Evolutionary conservation across 2,888 invertebrate species (phyloP), one percentile per base, ranked within the genome.

Genomic region (Chymomyza caudatula): DNA sequence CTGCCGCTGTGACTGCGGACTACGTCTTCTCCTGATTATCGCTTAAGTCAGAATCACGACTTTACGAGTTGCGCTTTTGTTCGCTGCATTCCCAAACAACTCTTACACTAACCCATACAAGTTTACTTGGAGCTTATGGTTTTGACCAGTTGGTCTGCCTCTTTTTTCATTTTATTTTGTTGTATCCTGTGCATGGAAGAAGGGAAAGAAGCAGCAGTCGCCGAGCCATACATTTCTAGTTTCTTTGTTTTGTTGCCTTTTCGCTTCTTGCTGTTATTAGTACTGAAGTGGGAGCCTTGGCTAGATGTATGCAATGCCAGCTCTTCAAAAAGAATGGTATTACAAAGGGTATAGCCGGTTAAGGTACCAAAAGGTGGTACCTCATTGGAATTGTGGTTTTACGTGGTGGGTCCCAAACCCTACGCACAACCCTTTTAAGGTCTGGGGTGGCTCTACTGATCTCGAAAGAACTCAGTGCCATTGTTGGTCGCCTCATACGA

Each of bases 21-120:
- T 37, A 11, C 11, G 29, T 11, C 58, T 37, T 67, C 63, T 60
- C 57, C 59, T 70, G 69, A 74, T 85, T 85, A 80, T 80, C 80
- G 82, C 71, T 69, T 65, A 78, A 85, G 79, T 85, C 80, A 67
- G 74, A 76, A 82, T 80, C 80, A 80, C 85, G 80, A 80, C 82
- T 84, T 71, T 65, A 66, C 67, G 63, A 55, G 55, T 67, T 63
- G 69, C 63, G 73, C 71, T 77, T 66, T 68, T 54, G 60, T 25
- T 68, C 76, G 62, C 59, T 37, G 29, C 11, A 37, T 11, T 37
- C 5, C 8, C 29, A 37, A 37, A 11, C 11, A 8, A 37, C 29
- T 11, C 29, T 11, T 2, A 37, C 11, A 37, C 11, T 37, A 8
- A 37, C 29, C 11, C 11, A 37, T 13, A 37, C 11, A 37, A 11